phyloP scores from a whole-genome alignment of 2,797 vertebrate species.

The Mionectes olivaceus region DNA sequence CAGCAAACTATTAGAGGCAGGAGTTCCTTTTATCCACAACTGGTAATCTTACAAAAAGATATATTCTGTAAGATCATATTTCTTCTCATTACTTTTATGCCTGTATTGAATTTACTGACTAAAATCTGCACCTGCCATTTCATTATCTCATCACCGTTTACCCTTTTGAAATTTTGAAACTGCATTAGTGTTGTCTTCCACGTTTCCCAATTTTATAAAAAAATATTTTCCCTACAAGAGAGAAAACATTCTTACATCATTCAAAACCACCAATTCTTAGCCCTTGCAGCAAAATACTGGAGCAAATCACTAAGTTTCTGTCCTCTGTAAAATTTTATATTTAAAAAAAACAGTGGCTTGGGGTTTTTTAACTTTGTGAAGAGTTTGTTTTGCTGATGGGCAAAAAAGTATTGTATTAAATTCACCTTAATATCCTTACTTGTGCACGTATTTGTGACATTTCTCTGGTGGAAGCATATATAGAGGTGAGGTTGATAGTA shows the following conservation, averaged over 20 bases:
- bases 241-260: neutral
- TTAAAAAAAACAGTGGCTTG: neutral
- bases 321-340: fast-evolving
- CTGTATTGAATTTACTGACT: neutral
- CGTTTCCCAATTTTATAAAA: neutral
- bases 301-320: neutral
- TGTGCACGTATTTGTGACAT: neutral
- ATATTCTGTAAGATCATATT: neutral
- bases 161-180: neutral
- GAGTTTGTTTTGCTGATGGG: neutral
- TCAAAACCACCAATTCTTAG: neutral
- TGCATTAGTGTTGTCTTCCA: neutral
- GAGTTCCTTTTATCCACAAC: neutral
- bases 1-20: neutral
- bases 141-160: neutral
- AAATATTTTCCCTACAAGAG: neutral
- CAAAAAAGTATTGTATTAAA: neutral
- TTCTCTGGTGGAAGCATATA: neutral
- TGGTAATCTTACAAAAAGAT: neutral
- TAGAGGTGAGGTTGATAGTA: no score
- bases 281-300: neutral
- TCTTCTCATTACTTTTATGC: neutral
- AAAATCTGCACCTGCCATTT: neutral
- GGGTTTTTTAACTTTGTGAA: neutral
- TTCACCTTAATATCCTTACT: neutral